A percentile compares a stretch with the other conserved stretches of the same genome.
These are phyloP conservation scores for Euschistus heros DNA, from an alignment of 1,140 invertebrate species.

Conservation along the genomic window DNA sequence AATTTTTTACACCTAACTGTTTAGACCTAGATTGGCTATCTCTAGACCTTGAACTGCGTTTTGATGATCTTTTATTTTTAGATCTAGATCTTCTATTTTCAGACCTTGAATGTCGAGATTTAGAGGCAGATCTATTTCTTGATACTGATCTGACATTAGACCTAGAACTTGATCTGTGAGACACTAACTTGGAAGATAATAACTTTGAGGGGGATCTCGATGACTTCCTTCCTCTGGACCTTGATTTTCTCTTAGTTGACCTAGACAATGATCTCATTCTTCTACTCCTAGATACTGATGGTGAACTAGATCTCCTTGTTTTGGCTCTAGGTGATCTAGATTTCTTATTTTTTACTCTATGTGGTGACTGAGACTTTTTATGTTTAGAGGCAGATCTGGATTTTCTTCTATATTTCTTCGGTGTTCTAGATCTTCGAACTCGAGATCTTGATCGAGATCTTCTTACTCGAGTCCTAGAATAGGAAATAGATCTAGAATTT, in stretches of 20 bases:
- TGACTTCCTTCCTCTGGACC: neutral
- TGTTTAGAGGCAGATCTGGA: neutral
- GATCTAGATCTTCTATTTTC: neutral
- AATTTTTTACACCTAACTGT: conserved; percentile 10
- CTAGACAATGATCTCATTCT: neutral
- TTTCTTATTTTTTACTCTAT: too few relatives aligned
- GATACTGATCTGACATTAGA: neutral
- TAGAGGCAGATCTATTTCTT: neutral
- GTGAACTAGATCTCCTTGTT: neutral
- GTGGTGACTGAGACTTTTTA: too few relatives aligned
- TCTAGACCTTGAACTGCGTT: neutral
- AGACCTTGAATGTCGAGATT: neutral
- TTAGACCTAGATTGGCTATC: neutral
- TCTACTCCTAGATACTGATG: neutral
- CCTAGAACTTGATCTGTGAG: neutral
- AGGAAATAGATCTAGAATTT: neutral
- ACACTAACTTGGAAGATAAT: too few relatives aligned
- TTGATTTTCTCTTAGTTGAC: neutral
- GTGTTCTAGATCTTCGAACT: neutral
- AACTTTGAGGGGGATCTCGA: neutral
- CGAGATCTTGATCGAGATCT: neutral
- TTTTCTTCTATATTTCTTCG: neutral
- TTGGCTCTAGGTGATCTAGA: neutral
- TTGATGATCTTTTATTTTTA: neutral
- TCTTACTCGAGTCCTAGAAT: too few relatives aligned